A percentile compares a stretch with the other conserved stretches of the same genome.
phyloP scores from a whole-genome alignment of 2,113 vertebrate genomes.

The Podilymbus podiceps region DNA sequence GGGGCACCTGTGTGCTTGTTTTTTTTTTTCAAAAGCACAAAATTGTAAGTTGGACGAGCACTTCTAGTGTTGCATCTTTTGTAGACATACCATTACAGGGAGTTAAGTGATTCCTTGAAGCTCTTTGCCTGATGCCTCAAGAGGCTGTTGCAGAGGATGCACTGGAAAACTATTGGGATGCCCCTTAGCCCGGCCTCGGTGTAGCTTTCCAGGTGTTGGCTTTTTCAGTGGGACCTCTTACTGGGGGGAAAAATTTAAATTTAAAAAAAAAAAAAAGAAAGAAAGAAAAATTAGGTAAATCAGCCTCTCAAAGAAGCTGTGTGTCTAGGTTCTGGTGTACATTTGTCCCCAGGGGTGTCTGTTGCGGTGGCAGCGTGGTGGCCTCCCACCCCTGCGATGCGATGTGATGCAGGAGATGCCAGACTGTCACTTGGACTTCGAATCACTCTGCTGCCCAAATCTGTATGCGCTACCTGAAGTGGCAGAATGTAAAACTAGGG shows the following conservation, averaged over 20 bases:
- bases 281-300: not conserved
- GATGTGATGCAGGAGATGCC: not conserved
- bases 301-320: not conserved
- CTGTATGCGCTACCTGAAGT: accelerated
- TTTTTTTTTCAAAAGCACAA: not conserved
- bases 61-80: not conserved
- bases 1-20: not conserved
- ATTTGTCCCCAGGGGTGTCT: accelerated
- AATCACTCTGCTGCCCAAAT: not conserved
- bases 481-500: not conserved
- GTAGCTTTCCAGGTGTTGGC: not conserved
- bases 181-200: not conserved
- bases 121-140: not conserved
- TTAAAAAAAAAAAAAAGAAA: not conserved
- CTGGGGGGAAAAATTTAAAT: too few species aligned
- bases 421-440: not conserved
- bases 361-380: not conserved
- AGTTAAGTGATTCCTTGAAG: not conserved
- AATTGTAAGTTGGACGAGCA: not conserved
- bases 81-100: not conserved
- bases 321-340: accelerated
- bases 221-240: not conserved
- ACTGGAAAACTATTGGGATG: not conserved
- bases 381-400: not conserved
- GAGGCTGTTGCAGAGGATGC: not conserved